Evolutionary conservation across 2,113 vertebrate genomes (phyloP).

Genomic region (Erpornis zantholeuca): DNA sequence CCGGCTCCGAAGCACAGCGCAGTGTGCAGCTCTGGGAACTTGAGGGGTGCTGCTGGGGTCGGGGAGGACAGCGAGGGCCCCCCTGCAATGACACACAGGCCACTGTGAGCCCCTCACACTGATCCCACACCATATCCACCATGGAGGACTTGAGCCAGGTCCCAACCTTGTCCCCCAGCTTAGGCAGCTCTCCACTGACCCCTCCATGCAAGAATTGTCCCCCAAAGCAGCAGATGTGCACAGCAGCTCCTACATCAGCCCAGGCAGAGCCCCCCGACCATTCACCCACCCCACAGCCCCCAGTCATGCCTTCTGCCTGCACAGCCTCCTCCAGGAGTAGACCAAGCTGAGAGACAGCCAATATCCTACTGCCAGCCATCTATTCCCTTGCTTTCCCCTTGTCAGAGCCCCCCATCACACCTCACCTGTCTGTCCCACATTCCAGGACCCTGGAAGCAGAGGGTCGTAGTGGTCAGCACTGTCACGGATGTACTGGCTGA

Average conservation of each 20-base stretch:
- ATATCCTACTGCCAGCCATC: neutral
- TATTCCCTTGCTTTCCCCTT: neutral
- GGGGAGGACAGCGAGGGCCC: neutral
- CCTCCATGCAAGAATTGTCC: rapidly evolving
- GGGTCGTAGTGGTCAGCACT: neutral
- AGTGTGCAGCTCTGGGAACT: slow-evolving; percentile 78
- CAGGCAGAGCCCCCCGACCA: rapidly evolving
- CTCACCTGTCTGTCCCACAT: slow-evolving; percentile 66
- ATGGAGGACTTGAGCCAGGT: rapidly evolving
- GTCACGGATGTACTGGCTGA: slow-evolving; percentile 85
- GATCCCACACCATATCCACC: neutral
- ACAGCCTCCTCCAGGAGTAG: neutral
- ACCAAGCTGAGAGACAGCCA: neutral
- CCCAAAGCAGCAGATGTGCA: neutral
- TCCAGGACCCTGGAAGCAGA: neutral
- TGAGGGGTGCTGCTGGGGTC: slow-evolving; percentile 61
- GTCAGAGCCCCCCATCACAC: neutral
- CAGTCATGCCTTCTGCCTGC: neutral
- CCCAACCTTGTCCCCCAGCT: neutral
- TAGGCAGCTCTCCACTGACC: neutral
- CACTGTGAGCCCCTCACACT: neutral
- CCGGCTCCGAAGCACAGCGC: slow-evolving; percentile 83
- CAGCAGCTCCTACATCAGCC: neutral
- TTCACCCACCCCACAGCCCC: rapidly evolving
- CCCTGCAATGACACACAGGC: slow-evolving; percentile 20